Evolutionary conservation across 2,888 invertebrate species (phyloP).

Genomic region (Sinopyrophorus schimmeli): DNA sequence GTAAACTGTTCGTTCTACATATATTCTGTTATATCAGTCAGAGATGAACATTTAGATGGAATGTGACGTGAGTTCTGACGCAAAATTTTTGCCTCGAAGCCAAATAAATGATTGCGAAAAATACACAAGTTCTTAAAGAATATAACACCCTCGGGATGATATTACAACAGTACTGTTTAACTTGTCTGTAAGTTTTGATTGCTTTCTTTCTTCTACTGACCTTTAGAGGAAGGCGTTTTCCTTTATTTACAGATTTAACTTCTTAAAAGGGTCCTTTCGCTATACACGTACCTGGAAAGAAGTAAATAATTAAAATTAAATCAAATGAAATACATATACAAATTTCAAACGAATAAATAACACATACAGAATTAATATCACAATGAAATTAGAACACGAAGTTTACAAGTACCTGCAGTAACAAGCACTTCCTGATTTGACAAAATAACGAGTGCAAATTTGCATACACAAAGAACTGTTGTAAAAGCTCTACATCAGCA

Average conservation of each 20-base stretch:
- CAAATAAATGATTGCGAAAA: conserved; percentile 22
- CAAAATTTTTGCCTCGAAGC: conserved; percentile 21
- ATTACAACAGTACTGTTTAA: conserved; percentile 17
- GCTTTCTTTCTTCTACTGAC: conserved; percentile 16
- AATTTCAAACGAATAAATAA: too few species aligned
- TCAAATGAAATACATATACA: too few species aligned
- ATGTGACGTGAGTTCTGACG: conserved; percentile 17
- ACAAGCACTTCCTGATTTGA: conserved; percentile 26
- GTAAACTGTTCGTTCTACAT: conserved; percentile 20
- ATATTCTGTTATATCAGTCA: conserved; percentile 21
- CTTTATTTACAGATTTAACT: conserved; percentile 1
- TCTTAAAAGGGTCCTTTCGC: background rate
- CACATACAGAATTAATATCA: background rate
- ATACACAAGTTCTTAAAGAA: conserved; percentile 7
- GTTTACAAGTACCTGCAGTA: conserved; percentile 16
- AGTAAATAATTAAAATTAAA: too few species aligned
- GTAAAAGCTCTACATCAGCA: conserved; percentile 16
- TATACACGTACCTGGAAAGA: conserved; percentile 15
- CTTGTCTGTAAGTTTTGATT: conserved; percentile 13
- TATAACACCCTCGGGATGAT: conserved; percentile 10
- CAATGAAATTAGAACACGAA: conserved; percentile 14
- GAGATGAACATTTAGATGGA: conserved; percentile 28
- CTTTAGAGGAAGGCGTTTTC: background rate
- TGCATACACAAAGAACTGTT: conserved; percentile 27
- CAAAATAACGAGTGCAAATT: conserved; percentile 28